Base-by-base conservation (phyloP, 2,797 vertebrate species). In the Clamator glandarius region DNA sequence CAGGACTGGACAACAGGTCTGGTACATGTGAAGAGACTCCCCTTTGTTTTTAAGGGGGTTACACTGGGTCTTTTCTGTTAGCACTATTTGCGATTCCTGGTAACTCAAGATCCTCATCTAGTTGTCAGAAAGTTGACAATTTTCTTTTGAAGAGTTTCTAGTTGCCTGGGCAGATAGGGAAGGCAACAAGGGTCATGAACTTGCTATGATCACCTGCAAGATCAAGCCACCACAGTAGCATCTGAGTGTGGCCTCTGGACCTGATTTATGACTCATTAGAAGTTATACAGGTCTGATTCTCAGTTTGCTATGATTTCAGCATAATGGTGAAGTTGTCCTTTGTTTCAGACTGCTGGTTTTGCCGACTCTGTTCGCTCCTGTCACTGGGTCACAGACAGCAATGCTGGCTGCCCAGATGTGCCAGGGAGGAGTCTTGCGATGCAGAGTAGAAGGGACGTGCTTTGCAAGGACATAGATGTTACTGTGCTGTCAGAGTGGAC, bases 221-320 rank as follows among this genome's bases (percentile, higher is more conserved):
- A 6, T 18, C 6, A 20, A 50, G 21, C 24, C 2, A 1, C 11
- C 7, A 9, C 1, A 3, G 7, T 1, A 5, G 5, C 24, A 24
- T 6, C 61, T 70, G 33, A 12, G 24, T 13, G 21, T 78, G 54
- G 39, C 8, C 35, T 58, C 35, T 12, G 28, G 13, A 44, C 18
- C 35, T 76, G 39, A 79, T 75, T 52, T 50, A 29, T 46, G 24
- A 58, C 23, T 75, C 15, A 8, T n/a, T 41, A 54, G 68, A 50
- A 44, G 46, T 42, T 41, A 51, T 14, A 6, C 23, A 54, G 50
- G 26, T 36, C 31, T 87, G 24, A 74, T 28, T 68, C 39, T 78
- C 14, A 48, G 19, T 63, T 39, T 69, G 14, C 14, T 48, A 15
- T 10, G 20, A 41, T 61, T 55, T 66, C 35, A 66, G 41, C 66